Percentiles rank a stretch among this genome's conserved stretches.
Conservation (phyloP, 2,797 vertebrate genomes). For the Glyptemys insculpta region DNA sequence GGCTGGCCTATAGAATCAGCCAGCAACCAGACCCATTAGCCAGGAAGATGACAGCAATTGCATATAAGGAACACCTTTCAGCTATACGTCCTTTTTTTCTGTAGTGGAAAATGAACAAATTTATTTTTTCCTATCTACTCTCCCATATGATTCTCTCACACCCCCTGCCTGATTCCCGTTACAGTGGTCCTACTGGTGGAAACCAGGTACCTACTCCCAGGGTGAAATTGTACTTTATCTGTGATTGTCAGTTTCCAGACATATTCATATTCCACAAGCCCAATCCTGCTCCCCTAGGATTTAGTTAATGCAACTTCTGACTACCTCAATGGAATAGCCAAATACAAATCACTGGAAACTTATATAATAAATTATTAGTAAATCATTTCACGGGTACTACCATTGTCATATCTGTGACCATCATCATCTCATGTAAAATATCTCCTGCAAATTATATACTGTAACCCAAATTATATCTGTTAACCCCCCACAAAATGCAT, state of each 20-base stretch:
- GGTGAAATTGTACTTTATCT: neutral
- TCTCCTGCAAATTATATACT: neutral
- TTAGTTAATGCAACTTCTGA: neutral
- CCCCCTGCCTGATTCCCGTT: neutral
- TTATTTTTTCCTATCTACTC: neutral
- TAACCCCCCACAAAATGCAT: neutral
- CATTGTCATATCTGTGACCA: neutral
- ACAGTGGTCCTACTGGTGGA: neutral
- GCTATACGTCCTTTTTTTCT: neutral
- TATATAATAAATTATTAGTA: neutral
- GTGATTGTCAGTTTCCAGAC: neutral
- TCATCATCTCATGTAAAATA: neutral
- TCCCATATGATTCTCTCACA: neutral
- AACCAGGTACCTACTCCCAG: neutral
- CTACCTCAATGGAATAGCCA: neutral
- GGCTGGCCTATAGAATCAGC: neutral
- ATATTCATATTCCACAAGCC: neutral
- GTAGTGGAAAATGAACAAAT: neutral
- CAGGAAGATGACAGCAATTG: neutral
- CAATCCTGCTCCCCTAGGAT: neutral
- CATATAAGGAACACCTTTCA: neutral
- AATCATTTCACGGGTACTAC: neutral
- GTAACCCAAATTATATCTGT: neutral
- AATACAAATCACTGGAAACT: neutral
- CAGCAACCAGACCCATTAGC: neutral